phyloP scores from a whole-genome alignment of 2,113 vertebrate genomes.

The Falcunculus frontatus region DNA sequence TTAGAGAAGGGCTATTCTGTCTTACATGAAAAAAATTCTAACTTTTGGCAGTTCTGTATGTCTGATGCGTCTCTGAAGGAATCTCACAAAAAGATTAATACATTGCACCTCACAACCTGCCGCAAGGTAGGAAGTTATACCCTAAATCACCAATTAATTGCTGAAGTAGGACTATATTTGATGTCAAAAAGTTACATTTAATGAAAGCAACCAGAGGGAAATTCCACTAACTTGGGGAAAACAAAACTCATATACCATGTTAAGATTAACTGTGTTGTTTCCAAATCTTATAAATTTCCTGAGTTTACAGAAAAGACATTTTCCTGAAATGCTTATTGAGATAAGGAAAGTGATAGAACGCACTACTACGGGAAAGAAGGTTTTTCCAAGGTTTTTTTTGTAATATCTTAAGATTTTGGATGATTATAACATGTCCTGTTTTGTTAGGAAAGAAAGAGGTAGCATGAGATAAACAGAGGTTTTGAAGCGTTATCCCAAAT shows the following conservation, averaged over 20 bases:
- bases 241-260: not conserved
- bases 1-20: not conserved
- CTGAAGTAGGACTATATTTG: not conserved
- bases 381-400: not conserved
- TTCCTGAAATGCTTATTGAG: not conserved
- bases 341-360: not conserved
- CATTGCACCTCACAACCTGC: not conserved
- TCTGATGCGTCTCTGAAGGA: not conserved
- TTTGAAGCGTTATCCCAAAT: not conserved
- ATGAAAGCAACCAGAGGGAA: not conserved
- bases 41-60: not conserved
- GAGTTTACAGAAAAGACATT: not conserved
- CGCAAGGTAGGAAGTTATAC: not conserved
- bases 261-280: not conserved
- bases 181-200: not conserved
- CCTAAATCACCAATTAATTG: not conserved
- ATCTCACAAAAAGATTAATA: not conserved
- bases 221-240: not conserved
- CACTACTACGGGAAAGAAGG: not conserved
- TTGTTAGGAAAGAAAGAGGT: not conserved
- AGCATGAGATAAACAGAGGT: not conserved
- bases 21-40: not conserved
- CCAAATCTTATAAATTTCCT: not conserved
- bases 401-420: not conserved
- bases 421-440: not conserved